Conservation (phyloP, 30 jellyfish, hydroid and myxozoan species). For the Pseudorhiza aurosa region DNA sequence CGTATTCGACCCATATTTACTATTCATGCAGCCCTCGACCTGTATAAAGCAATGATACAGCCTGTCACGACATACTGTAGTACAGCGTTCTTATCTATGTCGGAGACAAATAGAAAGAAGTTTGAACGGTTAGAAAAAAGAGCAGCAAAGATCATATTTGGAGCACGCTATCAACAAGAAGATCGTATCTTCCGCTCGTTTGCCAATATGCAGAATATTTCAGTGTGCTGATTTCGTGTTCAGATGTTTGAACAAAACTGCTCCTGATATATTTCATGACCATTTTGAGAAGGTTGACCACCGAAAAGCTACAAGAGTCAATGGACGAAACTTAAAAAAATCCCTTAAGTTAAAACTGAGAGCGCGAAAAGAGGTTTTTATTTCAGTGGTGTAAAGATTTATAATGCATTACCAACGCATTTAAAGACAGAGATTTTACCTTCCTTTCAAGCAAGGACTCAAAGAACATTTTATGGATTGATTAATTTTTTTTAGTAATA, state of each 20-base stretch:
- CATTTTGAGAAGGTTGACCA: constrained; percentile 53
- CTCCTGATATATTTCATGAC: constrained; percentile 62
- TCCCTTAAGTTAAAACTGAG: constrained; percentile 53
- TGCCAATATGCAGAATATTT: constrained; percentile 64
- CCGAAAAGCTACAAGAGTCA: constrained; percentile 23
- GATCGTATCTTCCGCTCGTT: constrained; percentile 60
- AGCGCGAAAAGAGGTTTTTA: constrained; percentile 45
- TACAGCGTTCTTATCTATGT: constrained; percentile 53
- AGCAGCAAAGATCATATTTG: constrained; percentile 50
- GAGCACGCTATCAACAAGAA: constrained; percentile 46
- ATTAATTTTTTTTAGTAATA: too few relatives aligned
- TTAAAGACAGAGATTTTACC: constrained; percentile 25
- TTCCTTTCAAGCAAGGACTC: constrained; percentile 49
- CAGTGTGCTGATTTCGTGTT: constrained; percentile 72
- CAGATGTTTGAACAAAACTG: constrained; percentile 59
- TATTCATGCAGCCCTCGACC: constrained; percentile 71
- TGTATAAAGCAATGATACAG: constrained; percentile 65
- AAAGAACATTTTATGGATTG: constrained; percentile 56
- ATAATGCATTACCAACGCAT: constrained; percentile 53
- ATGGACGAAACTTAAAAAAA: constrained; percentile 17
- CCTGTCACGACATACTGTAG: constrained; percentile 56
- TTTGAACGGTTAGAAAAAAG: constrained; percentile 52
- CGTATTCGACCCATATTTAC: constrained; percentile 62
- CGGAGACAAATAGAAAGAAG: constrained; percentile 48
- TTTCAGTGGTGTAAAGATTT: constrained; percentile 31